phyloP scores from a whole-genome alignment of 2,797 vertebrate genomes.

The Crax fasciolata region DNA sequence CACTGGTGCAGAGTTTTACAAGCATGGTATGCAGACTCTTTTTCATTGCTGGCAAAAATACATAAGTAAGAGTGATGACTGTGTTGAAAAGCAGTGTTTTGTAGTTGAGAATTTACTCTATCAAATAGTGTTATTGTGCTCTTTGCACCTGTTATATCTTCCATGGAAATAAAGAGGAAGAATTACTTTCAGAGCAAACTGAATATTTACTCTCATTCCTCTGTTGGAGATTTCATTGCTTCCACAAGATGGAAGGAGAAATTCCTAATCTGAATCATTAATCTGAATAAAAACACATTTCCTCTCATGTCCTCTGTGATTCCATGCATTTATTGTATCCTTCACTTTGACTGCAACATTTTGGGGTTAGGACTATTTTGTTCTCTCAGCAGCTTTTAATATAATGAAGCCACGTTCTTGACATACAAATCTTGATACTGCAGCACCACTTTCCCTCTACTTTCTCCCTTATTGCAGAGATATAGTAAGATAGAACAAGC shows the following conservation, averaged over 20 bases:
- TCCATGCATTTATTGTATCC: neutral
- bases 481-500: neutral
- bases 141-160: neutral
- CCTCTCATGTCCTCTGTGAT: neutral
- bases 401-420: neutral
- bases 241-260: neutral
- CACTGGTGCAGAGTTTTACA: neutral
- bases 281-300: rapidly evolving
- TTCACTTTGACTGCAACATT: neutral
- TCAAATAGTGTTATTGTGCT: neutral
- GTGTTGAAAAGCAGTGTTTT: neutral
- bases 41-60: neutral
- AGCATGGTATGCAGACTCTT: neutral
- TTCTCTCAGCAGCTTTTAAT: neutral
- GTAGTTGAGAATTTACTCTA: neutral
- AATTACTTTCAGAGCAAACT: neutral
- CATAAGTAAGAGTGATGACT: neutral
- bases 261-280: neutral
- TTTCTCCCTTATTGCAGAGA: neutral
- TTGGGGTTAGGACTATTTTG: neutral
- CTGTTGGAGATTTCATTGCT: neutral
- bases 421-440: neutral
- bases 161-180: neutral
- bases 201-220: neutral
- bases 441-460: neutral